Evolutionary conservation across 2,888 invertebrate species (phyloP).

Genomic region (Apamea sordens): DNA sequence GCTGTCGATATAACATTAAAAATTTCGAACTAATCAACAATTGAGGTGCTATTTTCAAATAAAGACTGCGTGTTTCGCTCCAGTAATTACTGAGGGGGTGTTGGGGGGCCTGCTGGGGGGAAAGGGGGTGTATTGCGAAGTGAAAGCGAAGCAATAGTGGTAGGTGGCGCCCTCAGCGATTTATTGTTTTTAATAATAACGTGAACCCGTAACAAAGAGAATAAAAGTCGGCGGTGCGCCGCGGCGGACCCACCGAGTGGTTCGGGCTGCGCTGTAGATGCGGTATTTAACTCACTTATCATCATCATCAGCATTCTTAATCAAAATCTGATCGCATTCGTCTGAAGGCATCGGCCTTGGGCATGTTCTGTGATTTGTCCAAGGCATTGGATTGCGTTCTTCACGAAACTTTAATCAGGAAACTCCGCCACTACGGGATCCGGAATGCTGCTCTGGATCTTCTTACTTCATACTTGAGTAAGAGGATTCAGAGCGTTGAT

Average conservation of each 20-base stretch:
- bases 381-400: too few relatives aligned
- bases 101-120: slow-evolving; percentile 61
- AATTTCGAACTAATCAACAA: slow-evolving; percentile 71
- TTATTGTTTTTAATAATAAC: slow-evolving; percentile 91
- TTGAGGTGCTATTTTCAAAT: slow-evolving; percentile 76
- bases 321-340: too few relatives aligned
- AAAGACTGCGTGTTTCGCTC: slow-evolving; percentile 73
- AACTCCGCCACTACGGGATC: too few relatives aligned
- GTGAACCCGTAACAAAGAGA: slow-evolving; percentile 89
- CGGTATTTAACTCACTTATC: slow-evolving; percentile 39
- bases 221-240: slow-evolving; percentile 86
- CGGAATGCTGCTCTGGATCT: too few relatives aligned
- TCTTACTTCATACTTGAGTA: too few relatives aligned
- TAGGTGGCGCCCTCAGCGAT: slow-evolving; percentile 89
- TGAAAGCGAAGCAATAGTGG: slow-evolving; percentile 89
- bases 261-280: slow-evolving; percentile 6
- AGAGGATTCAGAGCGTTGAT: too few relatives aligned
- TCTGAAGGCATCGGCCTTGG: too few relatives aligned
- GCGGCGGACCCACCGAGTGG: slow-evolving; percentile 57
- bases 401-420: too few relatives aligned
- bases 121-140: slow-evolving; percentile 78
- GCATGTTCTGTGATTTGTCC: too few relatives aligned
- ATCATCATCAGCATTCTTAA: background rate
- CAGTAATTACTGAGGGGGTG: slow-evolving; percentile 66
- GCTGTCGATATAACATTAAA: slow-evolving; percentile 57